Base-by-base conservation (phyloP, 2,113 vertebrate species). In the Probosciger aterrimus region DNA sequence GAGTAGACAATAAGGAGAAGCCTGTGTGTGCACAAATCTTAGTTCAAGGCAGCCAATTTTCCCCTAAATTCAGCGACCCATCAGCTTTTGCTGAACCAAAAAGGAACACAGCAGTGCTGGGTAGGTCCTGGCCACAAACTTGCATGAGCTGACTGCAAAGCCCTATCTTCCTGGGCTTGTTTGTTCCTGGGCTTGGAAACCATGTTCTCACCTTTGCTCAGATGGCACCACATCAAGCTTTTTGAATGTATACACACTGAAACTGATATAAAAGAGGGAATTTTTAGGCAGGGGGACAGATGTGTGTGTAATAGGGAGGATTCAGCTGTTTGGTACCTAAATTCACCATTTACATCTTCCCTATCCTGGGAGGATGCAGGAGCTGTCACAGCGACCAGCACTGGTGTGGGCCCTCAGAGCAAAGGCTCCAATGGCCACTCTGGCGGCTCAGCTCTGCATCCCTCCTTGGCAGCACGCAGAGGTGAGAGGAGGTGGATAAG, bases 341-440 rank as follows among this genome's bases (percentile, higher is more conserved):
- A 70, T 49, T 35, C 39, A 76, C 33, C 24, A 39, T n/a, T 90
- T 43, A 64, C 9, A 65, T 75, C 41, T 53, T 60, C 24, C 11
- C 25, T 63, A 7, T 63, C 67, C 60, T 20, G 14, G 41, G 24
- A 7, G 53, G 53, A 63, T 0, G 1, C 31, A 60, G 31, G 24
- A 17, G 11, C 47, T 14, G 7, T 59, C 7, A 0, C 41, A 73
- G 46, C 0, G 0, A 62, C 46, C 30, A 46, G 59, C 59, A 25
- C 14, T n/a, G 24, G 85, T 6, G 0, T 18, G 33, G 28, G 12
- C 24, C 24, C 18, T 46, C 35, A 47, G 25, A 62, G 31, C 18
- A 50, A n/a, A 91, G 65, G 53, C 19, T 11, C 18, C 62, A 39
- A 67, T 10, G 6, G 47, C 35, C 47, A 35, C 67, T 31, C 7